Base-by-base conservation (phyloP, 1,140 invertebrate species). In the Physella acuta region DNA sequence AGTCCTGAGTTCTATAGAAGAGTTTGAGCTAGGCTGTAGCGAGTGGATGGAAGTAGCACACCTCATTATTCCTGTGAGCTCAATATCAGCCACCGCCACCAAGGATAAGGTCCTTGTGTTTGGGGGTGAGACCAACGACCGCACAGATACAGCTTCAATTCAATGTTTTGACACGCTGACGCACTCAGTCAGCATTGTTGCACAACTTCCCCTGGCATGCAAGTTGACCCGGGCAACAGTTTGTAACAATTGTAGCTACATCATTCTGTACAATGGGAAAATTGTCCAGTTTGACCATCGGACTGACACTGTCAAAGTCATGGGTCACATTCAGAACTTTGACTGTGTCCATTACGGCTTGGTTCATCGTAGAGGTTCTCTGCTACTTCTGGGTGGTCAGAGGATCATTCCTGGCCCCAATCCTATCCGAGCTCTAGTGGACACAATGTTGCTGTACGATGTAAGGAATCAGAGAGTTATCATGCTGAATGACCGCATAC, bases 101-200 rank as follows among this genome's bases (percentile, higher is more conserved):
- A 75, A 75, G 16, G 79, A 81, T 24, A 76, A 71, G 26, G 78
- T 81, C 37, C 71, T 76, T n/a, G 72, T 78, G 8, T 81, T 79
- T 68, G 79, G 79, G 8, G 79, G 79, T 4, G 79, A 81, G 58
- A 81, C 74, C 33, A 81, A 78, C 56, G 76, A 79, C 71, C 68
- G 74, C 56, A 76, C 76, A 11, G 79, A 81, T 67, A 79, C 78
- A 5, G 71, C 71, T 1, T 65, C 74, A 2, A 74, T 81, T 49
- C 79, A 81, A 73, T 81, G 79, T 71, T 81, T 76, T 55, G 77
- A 81, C 69, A 80, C 77, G 1, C 56, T 67, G 53, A 75, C 75
- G 14, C 73, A 72, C 49, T 70, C 74, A 1, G 73, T 73, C 3
- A 73, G 73, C 51, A 71, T 81, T 31, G 74, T 77, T 24, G 70